Conservation (phyloP, 2,113 vertebrate genomes). For the Platysteira castanea region DNA sequence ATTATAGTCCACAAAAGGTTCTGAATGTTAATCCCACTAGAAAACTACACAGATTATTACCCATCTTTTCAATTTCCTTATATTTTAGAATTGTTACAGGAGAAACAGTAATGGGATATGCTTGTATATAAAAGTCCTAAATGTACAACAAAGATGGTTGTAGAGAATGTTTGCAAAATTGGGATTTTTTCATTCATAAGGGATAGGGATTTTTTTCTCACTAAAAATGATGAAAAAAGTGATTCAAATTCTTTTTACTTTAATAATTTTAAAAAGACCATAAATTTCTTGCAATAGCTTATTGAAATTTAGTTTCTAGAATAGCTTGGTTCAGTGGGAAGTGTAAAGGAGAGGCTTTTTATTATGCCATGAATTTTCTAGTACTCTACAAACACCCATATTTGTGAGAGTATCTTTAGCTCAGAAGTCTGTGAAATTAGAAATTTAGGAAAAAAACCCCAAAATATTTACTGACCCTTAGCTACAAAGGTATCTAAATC, state of each 20-base stretch:
- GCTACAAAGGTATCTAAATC: background rate
- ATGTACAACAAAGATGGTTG: background rate
- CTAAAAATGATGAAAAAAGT: background rate
- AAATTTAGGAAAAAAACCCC: background rate
- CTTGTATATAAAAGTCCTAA: background rate
- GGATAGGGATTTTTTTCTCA: rapidly evolving
- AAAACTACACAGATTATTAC: background rate
- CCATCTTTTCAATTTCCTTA: background rate
- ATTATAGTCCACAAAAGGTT: background rate
- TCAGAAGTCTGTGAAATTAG: background rate
- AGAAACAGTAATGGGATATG: background rate
- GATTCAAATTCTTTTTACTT: background rate
- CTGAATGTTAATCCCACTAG: background rate
- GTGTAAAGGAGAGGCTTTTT: background rate
- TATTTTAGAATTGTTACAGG: background rate
- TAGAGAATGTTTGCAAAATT: background rate
- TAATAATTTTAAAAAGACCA: background rate
- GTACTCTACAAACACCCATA: background rate
- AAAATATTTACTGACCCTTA: background rate
- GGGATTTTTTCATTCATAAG: background rate
- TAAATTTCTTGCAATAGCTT: background rate
- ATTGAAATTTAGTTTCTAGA: background rate
- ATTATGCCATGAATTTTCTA: background rate
- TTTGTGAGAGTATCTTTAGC: background rate
- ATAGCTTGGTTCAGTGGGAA: background rate